Percentiles rank a stretch among this genome's conserved stretches.
Evolutionary conservation across 2,113 vertebrate species (phyloP).

Genomic region (Paralichthys olivaceus): DNA sequence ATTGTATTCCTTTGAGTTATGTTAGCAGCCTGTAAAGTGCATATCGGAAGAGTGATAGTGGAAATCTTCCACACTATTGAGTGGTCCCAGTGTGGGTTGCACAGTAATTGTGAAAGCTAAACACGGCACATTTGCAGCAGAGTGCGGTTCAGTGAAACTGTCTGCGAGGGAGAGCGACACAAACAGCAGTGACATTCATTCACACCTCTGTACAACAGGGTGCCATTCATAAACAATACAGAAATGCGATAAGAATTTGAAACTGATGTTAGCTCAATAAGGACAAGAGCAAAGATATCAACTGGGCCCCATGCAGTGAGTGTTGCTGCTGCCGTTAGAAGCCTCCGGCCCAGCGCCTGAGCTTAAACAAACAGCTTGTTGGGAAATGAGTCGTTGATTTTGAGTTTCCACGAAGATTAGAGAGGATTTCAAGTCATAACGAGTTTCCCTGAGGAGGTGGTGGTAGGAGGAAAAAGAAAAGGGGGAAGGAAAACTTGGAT

Average conservation of each 20-base stretch:
- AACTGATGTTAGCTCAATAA: conserved; percentile 31
- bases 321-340: conserved; percentile 31
- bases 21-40: conserved; percentile 31
- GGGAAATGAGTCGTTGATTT: conserved; percentile 72
- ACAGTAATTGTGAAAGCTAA: conserved; percentile 53
- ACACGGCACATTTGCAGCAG: conserved; percentile 47
- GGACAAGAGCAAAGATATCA: conserved; percentile 39
- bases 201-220: conserved; percentile 35
- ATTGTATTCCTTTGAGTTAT: conserved; percentile 52
- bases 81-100: conserved; percentile 40
- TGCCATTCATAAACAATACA: conserved; percentile 69
- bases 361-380: conserved; percentile 72
- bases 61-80: conserved; percentile 47
- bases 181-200: conserved; percentile 45
- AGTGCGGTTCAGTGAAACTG: conserved; percentile 13
- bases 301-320: conserved; percentile 8
- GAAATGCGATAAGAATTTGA: conserved; percentile 51
- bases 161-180: conserved; percentile 1
- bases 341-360: conserved; percentile 27
- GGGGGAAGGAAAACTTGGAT: conserved; percentile 48
- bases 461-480: conserved; percentile 31
- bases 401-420: conserved; percentile 80
- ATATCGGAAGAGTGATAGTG: conserved; percentile 33
- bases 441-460: conserved; percentile 58
- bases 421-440: conserved; percentile 73